These are phyloP conservation scores for Plumapathes pennacea DNA, from an alignment of 92 coral and sea anemone species.

Conservation along the genomic window DNA sequence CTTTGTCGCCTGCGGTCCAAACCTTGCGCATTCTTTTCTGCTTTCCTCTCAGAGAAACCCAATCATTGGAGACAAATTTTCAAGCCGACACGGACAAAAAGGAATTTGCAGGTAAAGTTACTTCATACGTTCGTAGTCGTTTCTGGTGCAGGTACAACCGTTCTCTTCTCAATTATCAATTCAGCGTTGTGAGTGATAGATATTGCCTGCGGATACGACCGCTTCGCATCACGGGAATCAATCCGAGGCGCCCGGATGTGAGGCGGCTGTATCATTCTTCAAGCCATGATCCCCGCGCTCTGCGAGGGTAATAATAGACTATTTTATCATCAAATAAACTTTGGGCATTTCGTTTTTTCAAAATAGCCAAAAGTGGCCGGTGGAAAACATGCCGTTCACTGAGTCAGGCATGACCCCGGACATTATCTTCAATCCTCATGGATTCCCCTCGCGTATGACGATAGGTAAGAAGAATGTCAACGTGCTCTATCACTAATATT, in stretches of 20 bases:
- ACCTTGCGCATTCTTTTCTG: background rate
- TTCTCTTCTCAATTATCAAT: too few species aligned
- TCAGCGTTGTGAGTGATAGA: too few species aligned
- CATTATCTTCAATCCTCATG: constrained; percentile 95
- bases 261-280: too few species aligned
- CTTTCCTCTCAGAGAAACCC: constrained; percentile 78
- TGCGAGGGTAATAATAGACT: too few species aligned
- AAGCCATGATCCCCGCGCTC: too few species aligned
- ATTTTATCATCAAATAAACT: too few species aligned
- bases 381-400: constrained; percentile 94
- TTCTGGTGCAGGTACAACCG: too few species aligned
- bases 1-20: background rate
- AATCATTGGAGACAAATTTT: constrained; percentile 97
- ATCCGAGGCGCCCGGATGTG: too few species aligned
- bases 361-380: constrained; percentile 96
- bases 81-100: constrained; percentile 98
- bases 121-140: background rate
- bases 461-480: constrained; percentile 74
- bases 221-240: too few species aligned
- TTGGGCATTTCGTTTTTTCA: background rate
- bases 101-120: constrained; percentile 88
- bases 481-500: too few species aligned
- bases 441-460: constrained; percentile 99
- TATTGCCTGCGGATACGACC: too few species aligned
- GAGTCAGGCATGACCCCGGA: constrained; percentile 99